Base-by-base conservation (phyloP, 1,140 invertebrate genomes). In the Drosophila insularis region DNA sequence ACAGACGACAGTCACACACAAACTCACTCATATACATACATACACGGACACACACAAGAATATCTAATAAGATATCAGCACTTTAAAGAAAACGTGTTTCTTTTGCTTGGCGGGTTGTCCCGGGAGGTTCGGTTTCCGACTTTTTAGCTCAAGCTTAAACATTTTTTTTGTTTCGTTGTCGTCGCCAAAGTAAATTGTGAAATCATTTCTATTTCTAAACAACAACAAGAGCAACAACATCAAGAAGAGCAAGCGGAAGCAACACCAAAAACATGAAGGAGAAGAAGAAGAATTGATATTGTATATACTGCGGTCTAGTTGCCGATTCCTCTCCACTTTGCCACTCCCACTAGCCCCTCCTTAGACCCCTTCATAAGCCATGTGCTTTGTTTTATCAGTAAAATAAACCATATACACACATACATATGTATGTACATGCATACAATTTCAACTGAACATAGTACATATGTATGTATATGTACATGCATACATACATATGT, bases 151-250 rank as follows among this genome's bases (percentile, higher is more conserved):
- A 23, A 59, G 68, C 32, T 35, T 50, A 50, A 50, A 50, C 43
- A 50, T 55, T 35, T 35, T 35, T 35, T 35, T 11, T 27, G 55
- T 50, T 72, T 65, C 43, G 63, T 50, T 50, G 37, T 54, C 62
- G 78, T 63, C 68, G 62, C 68, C 66, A 78, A 78, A 84, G 65
- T 74, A 63, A 68, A 78, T 81, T 87, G 82, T 86, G 81, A 86
- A 86, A 86, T 86, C 82, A 86, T 86, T 86, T 86, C 78, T 86
- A 86, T 86, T 86, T 86, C 81, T 77, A 81, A 77, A 67, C 78
- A 81, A 80, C 71, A 78, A 85, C 67, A 85, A 80, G 14, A 46
- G 17, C 50, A 67, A 53, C 58, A 71, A 65, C 54, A 67, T 60
- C 14, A 43, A 59, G 27, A 70, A 62, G 65, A 73, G 43, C 17